A percentile compares a stretch with the other conserved stretches of the same genome.
phyloP scores from a whole-genome alignment of 37 sponge, comb jelly and placozoan genomes.

The Halisarca cf. caerulea region DNA sequence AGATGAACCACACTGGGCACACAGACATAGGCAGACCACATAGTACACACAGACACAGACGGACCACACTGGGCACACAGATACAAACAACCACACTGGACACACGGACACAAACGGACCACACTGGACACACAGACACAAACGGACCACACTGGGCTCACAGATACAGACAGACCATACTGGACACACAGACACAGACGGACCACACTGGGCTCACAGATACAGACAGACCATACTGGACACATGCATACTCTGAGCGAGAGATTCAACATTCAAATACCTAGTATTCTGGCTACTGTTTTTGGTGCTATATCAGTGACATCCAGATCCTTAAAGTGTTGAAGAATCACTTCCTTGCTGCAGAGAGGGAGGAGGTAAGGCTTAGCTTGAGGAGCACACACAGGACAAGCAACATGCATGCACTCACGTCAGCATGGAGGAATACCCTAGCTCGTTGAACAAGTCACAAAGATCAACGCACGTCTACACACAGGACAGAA shows the following conservation, averaged over 20 bases:
- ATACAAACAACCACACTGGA: not conserved
- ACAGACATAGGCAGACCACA: not conserved
- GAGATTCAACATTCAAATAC: conserved; percentile 34
- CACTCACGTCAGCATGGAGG: conserved; percentile 74
- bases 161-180: not conserved
- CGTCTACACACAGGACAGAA: not conserved
- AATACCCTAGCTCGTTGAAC: conserved; percentile 83
- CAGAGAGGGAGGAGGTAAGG: too few relatives aligned
- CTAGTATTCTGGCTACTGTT: conserved; percentile 82
- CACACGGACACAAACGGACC: not conserved
- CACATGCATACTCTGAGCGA: not conserved
- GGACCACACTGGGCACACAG: not conserved
- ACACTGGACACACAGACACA: not conserved
- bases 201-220: not conserved
- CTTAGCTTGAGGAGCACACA: not conserved
- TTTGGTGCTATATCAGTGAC: conserved; percentile 60
- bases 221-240: not conserved
- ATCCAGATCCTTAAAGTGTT: conserved; percentile 79
- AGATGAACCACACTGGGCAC: not conserved
- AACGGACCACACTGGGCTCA: not conserved
- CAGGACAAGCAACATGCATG: not conserved
- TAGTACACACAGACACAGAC: not conserved
- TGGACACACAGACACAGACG: not conserved
- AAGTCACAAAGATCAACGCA: conserved; percentile 60
- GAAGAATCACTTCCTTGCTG: conserved; percentile 79